Conservation (phyloP, 2,797 vertebrate genomes). For the Manis pentadactyla region DNA sequence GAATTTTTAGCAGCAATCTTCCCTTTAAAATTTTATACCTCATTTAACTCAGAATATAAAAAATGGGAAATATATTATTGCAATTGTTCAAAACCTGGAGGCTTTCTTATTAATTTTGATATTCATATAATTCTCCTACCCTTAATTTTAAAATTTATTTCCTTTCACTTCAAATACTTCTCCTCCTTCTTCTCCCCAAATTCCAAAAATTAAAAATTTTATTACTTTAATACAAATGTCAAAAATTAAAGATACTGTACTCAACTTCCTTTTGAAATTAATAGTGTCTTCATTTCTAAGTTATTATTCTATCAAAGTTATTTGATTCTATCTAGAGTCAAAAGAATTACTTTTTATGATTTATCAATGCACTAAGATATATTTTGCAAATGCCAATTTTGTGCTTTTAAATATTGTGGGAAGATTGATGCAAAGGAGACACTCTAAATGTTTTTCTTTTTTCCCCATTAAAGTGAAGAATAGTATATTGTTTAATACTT, state of each 20-base stretch:
- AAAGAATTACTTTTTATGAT: not conserved
- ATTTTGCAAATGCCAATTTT: not conserved
- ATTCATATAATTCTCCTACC: not conserved
- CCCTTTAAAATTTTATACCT: not conserved
- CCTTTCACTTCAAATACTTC: not conserved
- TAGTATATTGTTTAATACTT: not conserved
- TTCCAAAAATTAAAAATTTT: not conserved
- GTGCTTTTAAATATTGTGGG: not conserved
- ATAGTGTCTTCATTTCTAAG: not conserved
- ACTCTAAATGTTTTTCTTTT: not conserved
- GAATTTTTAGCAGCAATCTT: not conserved
- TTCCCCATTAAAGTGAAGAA: not conserved
- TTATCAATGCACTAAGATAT: not conserved
- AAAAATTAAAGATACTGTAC: not conserved
- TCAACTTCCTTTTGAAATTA: slow-evolving; percentile 12
- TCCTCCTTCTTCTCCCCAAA: not conserved
- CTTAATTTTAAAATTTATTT: slow-evolving; percentile 26
- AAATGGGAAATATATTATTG: not conserved
- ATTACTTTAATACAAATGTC: not conserved
- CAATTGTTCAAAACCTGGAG: not conserved
- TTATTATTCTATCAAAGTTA: not conserved
- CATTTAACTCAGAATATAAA: not conserved
- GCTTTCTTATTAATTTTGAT: not conserved
- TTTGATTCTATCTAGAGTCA: not conserved
- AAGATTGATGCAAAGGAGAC: not conserved